Base-by-base conservation (phyloP, 2,888 invertebrate species). In the Petrolisthes manimaculis region DNA sequence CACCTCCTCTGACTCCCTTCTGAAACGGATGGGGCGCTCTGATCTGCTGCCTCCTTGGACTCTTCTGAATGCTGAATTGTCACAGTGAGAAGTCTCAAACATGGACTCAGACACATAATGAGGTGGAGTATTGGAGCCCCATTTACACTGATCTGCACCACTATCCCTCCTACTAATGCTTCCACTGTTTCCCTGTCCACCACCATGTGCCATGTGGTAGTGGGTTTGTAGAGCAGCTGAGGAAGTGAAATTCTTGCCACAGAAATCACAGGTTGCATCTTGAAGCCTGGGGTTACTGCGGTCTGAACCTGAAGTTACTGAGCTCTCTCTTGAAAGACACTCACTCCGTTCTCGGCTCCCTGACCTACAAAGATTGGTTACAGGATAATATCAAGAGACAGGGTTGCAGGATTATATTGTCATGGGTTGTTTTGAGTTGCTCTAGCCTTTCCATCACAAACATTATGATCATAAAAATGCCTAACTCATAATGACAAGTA, bases 201-300 rank as follows among this genome's bases (percentile, higher is more conserved):
- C 21, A n/a, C 6, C 1, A 21, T 71, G 71, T n/a, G n/a, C 14
- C 6, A n/a, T 21, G n/a, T 71, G 18, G 6, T 3, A 21, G 71
- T 71, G 71, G 18, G 14, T 21, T 6, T n/a, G 6, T 3, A 71
- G 71, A 6, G 71, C 21, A 12, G 71, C 6, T 6, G 21, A 21
- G 71, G 71, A n/a, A 18, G 37, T 37, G 37, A 37, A 37, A 37
- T 37, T 37, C 37, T 37, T 37, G 37, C 37, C 37, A 71, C 71
- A 12, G n/a, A n/a, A n/a, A n/a, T n/a, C 71, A 71, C 21, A 71
- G 12, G 14, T 6, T 71, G 71, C 21, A n/a, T 71, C 71, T 6
- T 6, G 71, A 6, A 71, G 71, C 71, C 71, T 71, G 71, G 71
- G n/a, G 71, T n/a, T 71, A 21, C n/a, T 71, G 21, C 71, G n/a